Conservation (phyloP, 1,140 invertebrate genomes). For the Zaprionus gabonicus region DNA sequence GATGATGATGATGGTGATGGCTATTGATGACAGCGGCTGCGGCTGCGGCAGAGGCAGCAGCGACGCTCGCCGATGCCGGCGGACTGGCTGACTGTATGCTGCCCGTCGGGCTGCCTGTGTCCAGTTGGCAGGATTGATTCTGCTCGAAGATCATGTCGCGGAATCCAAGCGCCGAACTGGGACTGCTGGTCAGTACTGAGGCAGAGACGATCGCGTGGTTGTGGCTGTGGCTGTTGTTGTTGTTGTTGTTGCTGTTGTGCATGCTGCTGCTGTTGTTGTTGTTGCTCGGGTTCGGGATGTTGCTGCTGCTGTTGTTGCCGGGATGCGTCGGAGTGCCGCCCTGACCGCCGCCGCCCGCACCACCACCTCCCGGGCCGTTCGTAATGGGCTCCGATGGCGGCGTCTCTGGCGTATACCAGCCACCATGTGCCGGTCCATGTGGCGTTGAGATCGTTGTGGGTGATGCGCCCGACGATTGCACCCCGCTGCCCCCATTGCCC, state of each 20-base stretch:
- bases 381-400: conserved; percentile 78
- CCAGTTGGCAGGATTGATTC: conserved; percentile 82
- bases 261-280: conserved; percentile 54
- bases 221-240: conserved; percentile 38
- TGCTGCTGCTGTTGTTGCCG: conserved; percentile 59
- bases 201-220: conserved; percentile 41
- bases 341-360: conserved; percentile 37
- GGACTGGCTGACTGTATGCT: conserved; percentile 80
- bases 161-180: conserved; percentile 73
- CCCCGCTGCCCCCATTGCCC: conserved; percentile 59
- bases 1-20: conserved; percentile 81
- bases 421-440: conserved; percentile 79
- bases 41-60: conserved; percentile 66
- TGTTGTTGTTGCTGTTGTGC: conserved; percentile 34
- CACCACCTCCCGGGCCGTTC: conserved; percentile 14
- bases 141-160: conserved; percentile 84
- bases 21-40: conserved; percentile 76
- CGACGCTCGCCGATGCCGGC: conserved; percentile 60
- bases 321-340: conserved; percentile 68
- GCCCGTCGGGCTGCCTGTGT: conserved; percentile 82
- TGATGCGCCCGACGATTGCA: conserved; percentile 77
- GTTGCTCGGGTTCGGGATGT: conserved; percentile 38
- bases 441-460: conserved; percentile 81
- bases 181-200: conserved; percentile 65
- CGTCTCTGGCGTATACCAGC: conserved; percentile 84